A percentile compares a stretch with the other conserved stretches of the same genome.
These are phyloP conservation scores for Arrhamphus sclerolepis DNA, from an alignment of 2,797 vertebrate genomes.

Conservation along the genomic window DNA sequence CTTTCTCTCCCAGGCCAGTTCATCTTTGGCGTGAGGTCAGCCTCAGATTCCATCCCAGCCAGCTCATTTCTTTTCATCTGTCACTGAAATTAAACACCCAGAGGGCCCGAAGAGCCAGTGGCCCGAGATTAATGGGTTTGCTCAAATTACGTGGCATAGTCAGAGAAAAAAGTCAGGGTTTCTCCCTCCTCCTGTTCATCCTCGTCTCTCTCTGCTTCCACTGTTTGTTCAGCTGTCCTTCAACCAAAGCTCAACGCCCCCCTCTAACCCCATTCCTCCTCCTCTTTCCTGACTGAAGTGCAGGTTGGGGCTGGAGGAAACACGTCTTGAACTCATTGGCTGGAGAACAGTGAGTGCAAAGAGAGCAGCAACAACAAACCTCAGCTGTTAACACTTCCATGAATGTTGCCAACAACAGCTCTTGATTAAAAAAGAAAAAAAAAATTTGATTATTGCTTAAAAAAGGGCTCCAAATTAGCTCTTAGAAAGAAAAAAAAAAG, in stretches of 20 bases:
- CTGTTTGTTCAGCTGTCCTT: constrained; percentile 71
- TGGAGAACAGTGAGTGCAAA: constrained; percentile 23
- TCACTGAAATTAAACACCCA: constrained; percentile 71
- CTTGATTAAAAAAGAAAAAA: too few relatives aligned
- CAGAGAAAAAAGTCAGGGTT: constrained; percentile 28
- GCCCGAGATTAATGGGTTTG: constrained; percentile 63
- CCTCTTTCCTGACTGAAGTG: constrained; percentile 38
- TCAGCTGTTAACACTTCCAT: too few relatives aligned
- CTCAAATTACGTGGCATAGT: constrained; percentile 63
- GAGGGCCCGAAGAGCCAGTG: constrained; percentile 35
- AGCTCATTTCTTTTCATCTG: constrained; percentile 67
- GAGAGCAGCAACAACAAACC: too few relatives aligned
- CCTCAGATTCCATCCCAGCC: constrained; percentile 64
- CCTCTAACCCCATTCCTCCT: constrained; percentile 6
- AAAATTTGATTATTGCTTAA: too few relatives aligned
- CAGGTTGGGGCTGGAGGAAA: constrained; percentile 45
- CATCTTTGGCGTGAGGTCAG: constrained; percentile 37
- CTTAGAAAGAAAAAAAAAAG: too few relatives aligned
- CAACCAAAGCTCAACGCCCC: constrained; percentile 12
- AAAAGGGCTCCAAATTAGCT: too few relatives aligned
- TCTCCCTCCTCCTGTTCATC: constrained; percentile 3
- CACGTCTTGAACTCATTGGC: constrained; percentile 13
- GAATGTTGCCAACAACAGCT: too few relatives aligned
- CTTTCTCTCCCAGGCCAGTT: constrained; percentile 15
- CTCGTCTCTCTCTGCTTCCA: too few relatives aligned